A percentile compares a stretch with the other conserved stretches of the same genome.
phyloP scores from a whole-genome alignment of 2,888 invertebrate species.

The Eupithecia inturbata region DNA sequence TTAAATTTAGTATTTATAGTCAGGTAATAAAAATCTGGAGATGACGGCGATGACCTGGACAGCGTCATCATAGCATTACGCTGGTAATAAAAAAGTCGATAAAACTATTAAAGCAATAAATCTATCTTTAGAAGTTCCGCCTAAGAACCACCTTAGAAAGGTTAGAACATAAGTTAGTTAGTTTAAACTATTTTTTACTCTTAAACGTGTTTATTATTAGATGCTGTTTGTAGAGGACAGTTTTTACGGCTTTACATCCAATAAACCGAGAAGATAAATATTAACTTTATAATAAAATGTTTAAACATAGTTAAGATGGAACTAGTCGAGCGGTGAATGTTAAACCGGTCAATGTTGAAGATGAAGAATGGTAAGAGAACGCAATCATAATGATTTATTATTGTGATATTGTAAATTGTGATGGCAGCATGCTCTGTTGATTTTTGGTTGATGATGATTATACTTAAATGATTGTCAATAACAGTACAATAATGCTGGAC shows the following conservation, averaged over 20 bases:
- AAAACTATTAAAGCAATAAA: neutral
- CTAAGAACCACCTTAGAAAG: slow-evolving; percentile 15
- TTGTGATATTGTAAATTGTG: too few relatives aligned
- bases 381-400: neutral
- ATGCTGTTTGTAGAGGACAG: slow-evolving; percentile 44
- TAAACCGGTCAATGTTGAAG: neutral
- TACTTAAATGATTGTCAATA: too few relatives aligned
- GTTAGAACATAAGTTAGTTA: slow-evolving; percentile 16
- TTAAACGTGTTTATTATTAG: slow-evolving; percentile 39
- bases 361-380: neutral
- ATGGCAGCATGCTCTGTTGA: too few relatives aligned
- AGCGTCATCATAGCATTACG: neutral
- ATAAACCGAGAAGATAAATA: slow-evolving; percentile 42
- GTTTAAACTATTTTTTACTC: slow-evolving; percentile 19
- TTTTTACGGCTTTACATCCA: slow-evolving; percentile 45
- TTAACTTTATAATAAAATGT: slow-evolving; percentile 30
- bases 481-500: too few relatives aligned
- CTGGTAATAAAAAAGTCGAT: neutral
- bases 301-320: slow-evolving; percentile 26
- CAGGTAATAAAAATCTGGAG: neutral
- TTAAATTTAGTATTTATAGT: neutral
- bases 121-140: slow-evolving; percentile 1
- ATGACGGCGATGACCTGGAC: neutral
- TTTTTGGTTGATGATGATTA: too few relatives aligned
- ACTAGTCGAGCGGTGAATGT: slow-evolving; percentile 11